Base-by-base conservation (phyloP, 2,113 vertebrate species). In the Myotis lucifugus region DNA sequence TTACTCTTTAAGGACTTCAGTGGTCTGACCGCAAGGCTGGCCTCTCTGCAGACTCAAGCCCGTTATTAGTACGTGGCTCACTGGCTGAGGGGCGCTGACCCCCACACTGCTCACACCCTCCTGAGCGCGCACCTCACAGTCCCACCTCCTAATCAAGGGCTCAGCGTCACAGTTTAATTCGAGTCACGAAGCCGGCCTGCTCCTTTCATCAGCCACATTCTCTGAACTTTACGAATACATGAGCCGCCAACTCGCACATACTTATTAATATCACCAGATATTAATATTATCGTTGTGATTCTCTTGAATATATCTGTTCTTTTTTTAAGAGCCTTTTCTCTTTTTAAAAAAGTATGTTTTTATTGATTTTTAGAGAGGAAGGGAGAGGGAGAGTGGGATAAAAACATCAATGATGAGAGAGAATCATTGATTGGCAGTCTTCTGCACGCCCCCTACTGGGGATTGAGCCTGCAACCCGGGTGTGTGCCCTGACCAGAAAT, bases 11-110 rank as follows among this genome's bases (percentile, higher is more conserved):
- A 73, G 52, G 42, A 7, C 64, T 67, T n/a, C n/a, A 3, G 5
- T 0, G 48, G 66, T 25, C 73, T 8, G n/a, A 23, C 34, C 0
- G 40, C 37, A 84, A 64, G 37, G 25, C 21, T 29, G 25, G 61
- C 12, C 37, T 70, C 21, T 6, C 69, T 8, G 0, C n/a, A 6
- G 42, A 50, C 8, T 0, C 0, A 42, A 29, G 74, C 5, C 0
- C n/a, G 5, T 14, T 29, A 23, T 83, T 17, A 7, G 34, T 15
- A 23, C 1, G 1, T 17, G 40, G 6, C 6, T 42, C 11, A 5
- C 29, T 4, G 69, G 3, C 46, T 23, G 56, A 23, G 56, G 54
- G 0, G 6, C 6, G 46, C 50, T 18, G 8, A 2, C 4, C 21
- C 56, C 37, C 18, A 32, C 32, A 0, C 61, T 32, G n/a, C 15